phyloP scores from a whole-genome alignment of 2,888 invertebrate species.

The Prosopocoilus inquinatus region DNA sequence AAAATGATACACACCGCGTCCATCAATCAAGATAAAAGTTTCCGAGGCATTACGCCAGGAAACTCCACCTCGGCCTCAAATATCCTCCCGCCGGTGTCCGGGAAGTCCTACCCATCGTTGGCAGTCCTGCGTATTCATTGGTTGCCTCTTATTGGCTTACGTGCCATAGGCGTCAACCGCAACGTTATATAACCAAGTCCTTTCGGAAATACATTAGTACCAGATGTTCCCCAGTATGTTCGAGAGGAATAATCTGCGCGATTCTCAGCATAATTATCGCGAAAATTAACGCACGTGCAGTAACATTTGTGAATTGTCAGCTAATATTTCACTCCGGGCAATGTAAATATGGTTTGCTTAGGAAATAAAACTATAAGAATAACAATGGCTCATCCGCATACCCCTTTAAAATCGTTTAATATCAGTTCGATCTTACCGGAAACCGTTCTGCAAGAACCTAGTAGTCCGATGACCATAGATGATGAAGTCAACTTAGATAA shows the following conservation, averaged over 20 bases:
- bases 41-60: background rate
- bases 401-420: conserved; percentile 72
- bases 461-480: conserved; percentile 7
- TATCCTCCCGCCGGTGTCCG: background rate
- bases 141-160: conserved; percentile 10
- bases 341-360: conserved; percentile 35
- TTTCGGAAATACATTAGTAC: conserved; percentile 8
- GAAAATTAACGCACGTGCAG: too few relatives aligned
- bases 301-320: too few relatives aligned
- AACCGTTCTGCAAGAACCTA: conserved; percentile 46
- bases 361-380: conserved; percentile 16
- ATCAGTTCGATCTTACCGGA: conserved; percentile 79
- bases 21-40: background rate
- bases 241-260: too few relatives aligned
- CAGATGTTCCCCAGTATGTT: conserved; percentile 5
- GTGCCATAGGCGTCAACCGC: conserved; percentile 9
- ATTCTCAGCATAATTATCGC: too few relatives aligned
- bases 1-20: too few relatives aligned
- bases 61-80: conserved; percentile 2
- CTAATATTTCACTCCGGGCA: background rate
- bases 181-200: conserved; percentile 17
- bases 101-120: conserved; percentile 9
- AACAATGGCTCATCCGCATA: conserved; percentile 53
- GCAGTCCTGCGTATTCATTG: conserved; percentile 4
- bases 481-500: conserved; percentile 24